A percentile compares a stretch with the other conserved stretches of the same genome.
Conservation (phyloP, 2,113 vertebrate species). For the Odocoileus hemionus region DNA sequence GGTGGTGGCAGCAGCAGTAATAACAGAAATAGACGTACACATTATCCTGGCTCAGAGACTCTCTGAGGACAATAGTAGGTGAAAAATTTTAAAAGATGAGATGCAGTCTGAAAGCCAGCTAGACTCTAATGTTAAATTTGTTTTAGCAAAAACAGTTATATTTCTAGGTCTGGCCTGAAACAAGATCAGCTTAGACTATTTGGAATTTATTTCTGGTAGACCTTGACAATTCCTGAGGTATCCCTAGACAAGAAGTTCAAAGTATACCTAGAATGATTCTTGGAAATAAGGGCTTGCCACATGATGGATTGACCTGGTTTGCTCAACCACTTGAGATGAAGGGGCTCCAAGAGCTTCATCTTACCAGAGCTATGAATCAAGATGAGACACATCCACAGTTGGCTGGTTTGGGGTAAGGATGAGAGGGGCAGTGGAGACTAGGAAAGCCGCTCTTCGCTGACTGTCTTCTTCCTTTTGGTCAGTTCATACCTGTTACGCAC, state of each 20-base stretch:
- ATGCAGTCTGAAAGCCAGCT: neutral
- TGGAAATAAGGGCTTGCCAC: neutral
- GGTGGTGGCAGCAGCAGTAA: neutral
- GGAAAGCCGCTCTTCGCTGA: neutral
- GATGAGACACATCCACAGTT: neutral
- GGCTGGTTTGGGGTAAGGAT: neutral
- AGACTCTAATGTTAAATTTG: neutral
- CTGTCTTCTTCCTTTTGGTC: neutral
- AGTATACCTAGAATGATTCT: neutral
- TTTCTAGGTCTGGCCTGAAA: neutral
- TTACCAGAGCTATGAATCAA: neutral
- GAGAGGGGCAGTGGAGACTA: neutral
- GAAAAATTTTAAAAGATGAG: neutral
- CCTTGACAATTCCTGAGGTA: neutral
- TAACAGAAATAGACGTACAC: neutral
- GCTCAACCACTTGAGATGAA: neutral
- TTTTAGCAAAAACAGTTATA: neutral
- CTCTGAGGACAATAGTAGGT: neutral
- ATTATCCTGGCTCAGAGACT: neutral
- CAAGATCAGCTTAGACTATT: neutral
- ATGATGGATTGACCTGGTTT: neutral
- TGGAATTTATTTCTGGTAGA: neutral
- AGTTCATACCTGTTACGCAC: neutral
- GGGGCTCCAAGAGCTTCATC: neutral
- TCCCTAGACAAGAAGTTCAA: neutral